Conservation (phyloP, 2,797 vertebrate species). For the Psittacula echo region DNA sequence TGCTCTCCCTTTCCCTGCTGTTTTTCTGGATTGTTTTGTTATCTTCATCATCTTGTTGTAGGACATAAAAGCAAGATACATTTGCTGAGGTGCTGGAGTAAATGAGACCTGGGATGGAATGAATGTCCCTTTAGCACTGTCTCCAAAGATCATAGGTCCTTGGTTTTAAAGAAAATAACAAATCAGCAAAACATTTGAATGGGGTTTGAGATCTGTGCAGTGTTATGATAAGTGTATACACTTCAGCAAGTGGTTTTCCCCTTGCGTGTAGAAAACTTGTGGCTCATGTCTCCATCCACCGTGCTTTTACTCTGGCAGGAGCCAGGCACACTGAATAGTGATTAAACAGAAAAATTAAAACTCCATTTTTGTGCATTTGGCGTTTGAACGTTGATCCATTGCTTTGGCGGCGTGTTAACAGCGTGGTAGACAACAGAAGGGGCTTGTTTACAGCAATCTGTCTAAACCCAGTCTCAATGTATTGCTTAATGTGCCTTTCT, state of each 20-base stretch:
- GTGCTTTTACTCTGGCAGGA: slow-evolving; percentile 36
- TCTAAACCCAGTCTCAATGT: slow-evolving; percentile 66
- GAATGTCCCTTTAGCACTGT: not conserved
- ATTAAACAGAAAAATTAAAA: slow-evolving; percentile 78
- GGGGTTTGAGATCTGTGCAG: not conserved
- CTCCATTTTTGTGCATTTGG: slow-evolving; percentile 69
- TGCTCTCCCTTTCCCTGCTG: not conserved
- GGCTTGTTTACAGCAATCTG: slow-evolving; percentile 68
- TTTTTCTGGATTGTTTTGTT: not conserved
- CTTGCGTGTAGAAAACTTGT: not conserved
- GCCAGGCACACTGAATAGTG: slow-evolving; percentile 59
- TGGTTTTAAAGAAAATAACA: not conserved
- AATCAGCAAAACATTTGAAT: not conserved
- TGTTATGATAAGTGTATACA: not conserved
- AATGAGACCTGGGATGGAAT: not conserved
- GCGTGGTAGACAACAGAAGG: slow-evolving; percentile 62
- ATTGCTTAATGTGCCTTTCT: slow-evolving; percentile 69
- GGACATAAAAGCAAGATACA: not conserved
- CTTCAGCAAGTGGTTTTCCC: not conserved
- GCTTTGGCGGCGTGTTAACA: slow-evolving; percentile 55
- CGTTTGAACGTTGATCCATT: slow-evolving; percentile 57
- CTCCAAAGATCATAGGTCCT: not conserved
- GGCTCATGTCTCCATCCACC: not conserved
- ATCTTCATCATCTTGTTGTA: not conserved
- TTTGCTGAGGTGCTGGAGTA: not conserved